phyloP scores from a whole-genome alignment of 2,888 invertebrate genomes.

The Dilophus febrilis region DNA sequence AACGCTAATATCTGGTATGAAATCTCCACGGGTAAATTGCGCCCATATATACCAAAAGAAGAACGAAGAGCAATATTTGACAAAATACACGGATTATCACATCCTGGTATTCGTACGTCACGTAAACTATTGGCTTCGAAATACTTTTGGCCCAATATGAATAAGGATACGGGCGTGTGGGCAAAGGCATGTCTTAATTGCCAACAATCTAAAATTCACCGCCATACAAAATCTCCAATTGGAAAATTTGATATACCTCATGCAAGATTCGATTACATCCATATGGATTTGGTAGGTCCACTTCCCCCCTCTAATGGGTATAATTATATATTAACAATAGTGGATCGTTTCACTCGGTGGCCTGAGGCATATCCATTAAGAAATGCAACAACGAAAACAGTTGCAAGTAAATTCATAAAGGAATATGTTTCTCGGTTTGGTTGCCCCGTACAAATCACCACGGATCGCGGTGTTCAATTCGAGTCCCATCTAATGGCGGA shows the following conservation, averaged over 20 bases:
- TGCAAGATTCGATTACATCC: not conserved
- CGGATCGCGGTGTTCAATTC: not conserved
- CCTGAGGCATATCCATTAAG: not conserved
- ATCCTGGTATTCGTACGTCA: not conserved
- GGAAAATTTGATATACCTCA: too few species aligned
- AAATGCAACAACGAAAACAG: too few species aligned
- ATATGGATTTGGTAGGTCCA: not conserved
- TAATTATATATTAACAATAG: not conserved
- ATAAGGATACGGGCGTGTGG: not conserved
- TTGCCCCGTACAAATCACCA: too few species aligned
- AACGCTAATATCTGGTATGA: not conserved
- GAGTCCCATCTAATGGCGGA: conserved; percentile 7
- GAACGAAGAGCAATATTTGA: not conserved
- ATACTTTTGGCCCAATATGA: not conserved
- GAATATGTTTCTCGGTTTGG: too few species aligned
- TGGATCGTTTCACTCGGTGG: not conserved
- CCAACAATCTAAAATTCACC: too few species aligned
- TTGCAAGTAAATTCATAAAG: too few species aligned
- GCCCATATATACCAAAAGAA: not conserved
- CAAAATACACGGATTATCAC: not conserved
- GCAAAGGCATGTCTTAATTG: not conserved
- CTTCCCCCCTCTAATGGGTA: not conserved
- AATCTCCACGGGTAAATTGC: not conserved
- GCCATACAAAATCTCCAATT: too few species aligned
- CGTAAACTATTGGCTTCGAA: not conserved